Conservation (phyloP, 1,140 invertebrate species). For the Hyposmocoma kahamanoa region DNA sequence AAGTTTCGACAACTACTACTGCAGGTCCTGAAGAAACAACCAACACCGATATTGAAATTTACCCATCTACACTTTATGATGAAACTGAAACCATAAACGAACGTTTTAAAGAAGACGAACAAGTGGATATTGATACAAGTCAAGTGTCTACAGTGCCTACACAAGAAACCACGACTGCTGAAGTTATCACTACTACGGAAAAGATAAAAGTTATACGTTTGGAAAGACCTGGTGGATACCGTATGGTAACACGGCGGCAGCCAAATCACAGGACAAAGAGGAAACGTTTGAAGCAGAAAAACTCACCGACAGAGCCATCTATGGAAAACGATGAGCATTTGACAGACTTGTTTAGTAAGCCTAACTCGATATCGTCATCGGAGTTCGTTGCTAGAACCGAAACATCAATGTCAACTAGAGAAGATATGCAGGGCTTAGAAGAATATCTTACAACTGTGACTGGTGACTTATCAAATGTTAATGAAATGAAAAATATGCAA, state of each 20-base stretch:
- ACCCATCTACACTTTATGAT: background rate
- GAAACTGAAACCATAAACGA: background rate
- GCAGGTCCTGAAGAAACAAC: background rate
- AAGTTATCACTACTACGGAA: constrained; percentile 12
- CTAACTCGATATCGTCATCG: constrained; percentile 41
- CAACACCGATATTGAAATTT: background rate
- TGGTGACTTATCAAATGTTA: no score
- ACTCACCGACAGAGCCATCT: constrained; percentile 26
- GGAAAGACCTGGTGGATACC: constrained; percentile 21
- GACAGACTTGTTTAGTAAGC: constrained; percentile 36
- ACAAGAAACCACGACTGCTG: constrained; percentile 4
- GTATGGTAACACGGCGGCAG: constrained; percentile 32
- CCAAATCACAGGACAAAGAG: constrained; percentile 46
- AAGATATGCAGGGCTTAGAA: constrained; percentile 13
- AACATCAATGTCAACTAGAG: constrained; percentile 22
- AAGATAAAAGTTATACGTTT: constrained; percentile 23
- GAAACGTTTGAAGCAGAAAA: constrained; percentile 44
- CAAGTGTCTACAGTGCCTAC: background rate
- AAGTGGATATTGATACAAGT: background rate
- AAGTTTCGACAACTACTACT: constrained; percentile 10
- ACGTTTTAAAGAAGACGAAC: background rate
- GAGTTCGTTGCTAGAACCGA: constrained; percentile 48
- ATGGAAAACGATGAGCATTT: constrained; percentile 11
- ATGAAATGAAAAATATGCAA: no score
- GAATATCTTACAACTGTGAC: constrained; percentile 31